phyloP scores from a whole-genome alignment of 2,113 vertebrate species.

The Opisthocomus hoazin region DNA sequence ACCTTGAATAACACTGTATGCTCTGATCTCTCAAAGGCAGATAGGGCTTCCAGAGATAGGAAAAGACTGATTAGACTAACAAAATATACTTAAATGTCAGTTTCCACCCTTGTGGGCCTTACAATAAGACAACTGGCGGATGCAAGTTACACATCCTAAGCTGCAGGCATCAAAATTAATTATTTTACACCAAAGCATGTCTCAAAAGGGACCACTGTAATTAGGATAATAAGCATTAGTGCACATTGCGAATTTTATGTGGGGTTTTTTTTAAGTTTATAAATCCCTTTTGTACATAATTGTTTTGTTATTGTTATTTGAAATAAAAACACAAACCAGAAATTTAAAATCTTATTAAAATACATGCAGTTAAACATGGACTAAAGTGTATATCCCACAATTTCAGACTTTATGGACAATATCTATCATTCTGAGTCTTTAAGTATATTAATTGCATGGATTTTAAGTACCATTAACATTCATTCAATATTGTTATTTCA shows the following conservation, averaged over 20 bases:
- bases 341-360: slow-evolving; percentile 51
- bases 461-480: slow-evolving; percentile 41
- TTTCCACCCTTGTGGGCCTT: slow-evolving; percentile 25
- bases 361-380: not conserved
- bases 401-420: slow-evolving; percentile 29
- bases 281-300: slow-evolving; percentile 26
- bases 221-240: slow-evolving; percentile 51
- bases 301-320: slow-evolving; percentile 6
- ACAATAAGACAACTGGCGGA: slow-evolving; percentile 6
- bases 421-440: slow-evolving; percentile 4
- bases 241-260: slow-evolving; percentile 9
- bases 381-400: not conserved
- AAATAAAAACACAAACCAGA: slow-evolving; percentile 12
- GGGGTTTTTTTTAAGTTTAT: not conserved
- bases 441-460: slow-evolving; percentile 39
- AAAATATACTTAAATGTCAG: not conserved
- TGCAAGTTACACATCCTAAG: slow-evolving; percentile 27
- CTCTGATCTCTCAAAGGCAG: not conserved
- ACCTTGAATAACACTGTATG: not conserved
- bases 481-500: slow-evolving; percentile 27
- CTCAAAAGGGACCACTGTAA: slow-evolving; percentile 48
- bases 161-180: slow-evolving; percentile 58
- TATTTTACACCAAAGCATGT: slow-evolving; percentile 24
- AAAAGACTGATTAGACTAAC: slow-evolving; percentile 33
- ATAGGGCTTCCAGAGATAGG: not conserved